These are phyloP conservation scores for Phyto melanocephala DNA, from an alignment of 2,888 invertebrate genomes.

Conservation along the genomic window DNA sequence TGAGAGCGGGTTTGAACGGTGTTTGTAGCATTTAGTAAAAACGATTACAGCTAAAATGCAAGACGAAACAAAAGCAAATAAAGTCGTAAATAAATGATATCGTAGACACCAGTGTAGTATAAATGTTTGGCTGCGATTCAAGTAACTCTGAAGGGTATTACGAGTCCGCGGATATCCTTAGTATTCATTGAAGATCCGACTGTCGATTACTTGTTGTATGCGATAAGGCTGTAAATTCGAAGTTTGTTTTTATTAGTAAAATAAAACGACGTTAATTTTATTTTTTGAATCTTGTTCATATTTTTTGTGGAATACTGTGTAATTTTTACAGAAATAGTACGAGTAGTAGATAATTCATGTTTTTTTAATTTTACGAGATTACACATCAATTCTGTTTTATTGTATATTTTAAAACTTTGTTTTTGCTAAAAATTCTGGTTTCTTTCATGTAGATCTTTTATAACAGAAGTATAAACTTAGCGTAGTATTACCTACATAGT, in stretches of 20 bases:
- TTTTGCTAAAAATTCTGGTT: constrained; percentile 39
- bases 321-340: constrained; percentile 63
- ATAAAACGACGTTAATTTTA: constrained; percentile 59
- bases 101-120: background rate
- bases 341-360: constrained; percentile 55
- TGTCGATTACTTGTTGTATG: no score
- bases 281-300: constrained; percentile 44
- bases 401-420: background rate
- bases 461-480: constrained; percentile 59
- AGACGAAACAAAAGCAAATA: background rate
- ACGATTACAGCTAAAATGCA: background rate
- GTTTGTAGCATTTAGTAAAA: background rate
- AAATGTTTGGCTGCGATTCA: background rate
- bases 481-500: constrained; percentile 61
- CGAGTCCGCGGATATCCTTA: background rate
- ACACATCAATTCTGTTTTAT: constrained; percentile 53
- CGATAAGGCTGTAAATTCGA: constrained; percentile 59
- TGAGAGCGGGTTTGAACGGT: background rate
- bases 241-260: constrained; percentile 48
- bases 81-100: background rate
- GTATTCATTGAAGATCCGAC: no score
- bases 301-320: constrained; percentile 64
- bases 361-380: constrained; percentile 39
- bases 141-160: no score
- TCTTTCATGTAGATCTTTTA: constrained; percentile 9